Conservation (phyloP, 2,888 invertebrate genomes). For the Rotaria macrura region DNA sequence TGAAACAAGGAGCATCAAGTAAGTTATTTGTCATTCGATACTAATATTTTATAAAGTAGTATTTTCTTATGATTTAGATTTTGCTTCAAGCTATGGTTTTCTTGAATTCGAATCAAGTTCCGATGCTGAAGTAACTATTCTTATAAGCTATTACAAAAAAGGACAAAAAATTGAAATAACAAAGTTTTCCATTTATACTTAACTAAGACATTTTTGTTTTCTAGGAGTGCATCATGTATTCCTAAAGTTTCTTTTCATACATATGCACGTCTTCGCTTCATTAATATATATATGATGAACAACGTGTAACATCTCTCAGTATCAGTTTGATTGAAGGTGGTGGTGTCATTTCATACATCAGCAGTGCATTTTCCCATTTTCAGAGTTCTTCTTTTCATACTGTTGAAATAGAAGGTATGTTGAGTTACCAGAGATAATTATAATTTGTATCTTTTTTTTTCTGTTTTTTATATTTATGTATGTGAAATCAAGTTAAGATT, state of each 20-base stretch:
- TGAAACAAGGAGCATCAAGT: conserved; percentile 20
- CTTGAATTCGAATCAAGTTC: conserved; percentile 28
- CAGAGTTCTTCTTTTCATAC: neutral
- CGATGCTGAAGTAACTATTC: conserved; percentile 28
- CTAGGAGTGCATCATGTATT: neutral
- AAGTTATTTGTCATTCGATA: neutral
- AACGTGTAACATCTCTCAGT: neutral
- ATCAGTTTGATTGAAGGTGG: neutral
- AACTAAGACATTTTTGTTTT: neutral
- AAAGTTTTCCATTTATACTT: neutral
- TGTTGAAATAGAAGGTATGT: neutral
- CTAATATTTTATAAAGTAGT: neutral
- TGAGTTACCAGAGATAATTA: neutral
- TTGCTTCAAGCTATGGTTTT: conserved; percentile 30
- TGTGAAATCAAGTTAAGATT: no score
- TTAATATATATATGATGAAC: neutral
- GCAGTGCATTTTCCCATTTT: neutral
- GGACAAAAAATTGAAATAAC: neutral
- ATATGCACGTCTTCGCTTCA: neutral
- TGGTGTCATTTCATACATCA: neutral
- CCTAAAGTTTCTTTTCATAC: neutral
- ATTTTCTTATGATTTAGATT: neutral
- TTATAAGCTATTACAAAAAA: neutral
- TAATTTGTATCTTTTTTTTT: neutral
- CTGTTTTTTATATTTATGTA: no score